Conservation (phyloP, 2,888 invertebrate species). For the Syritta pipiens region DNA sequence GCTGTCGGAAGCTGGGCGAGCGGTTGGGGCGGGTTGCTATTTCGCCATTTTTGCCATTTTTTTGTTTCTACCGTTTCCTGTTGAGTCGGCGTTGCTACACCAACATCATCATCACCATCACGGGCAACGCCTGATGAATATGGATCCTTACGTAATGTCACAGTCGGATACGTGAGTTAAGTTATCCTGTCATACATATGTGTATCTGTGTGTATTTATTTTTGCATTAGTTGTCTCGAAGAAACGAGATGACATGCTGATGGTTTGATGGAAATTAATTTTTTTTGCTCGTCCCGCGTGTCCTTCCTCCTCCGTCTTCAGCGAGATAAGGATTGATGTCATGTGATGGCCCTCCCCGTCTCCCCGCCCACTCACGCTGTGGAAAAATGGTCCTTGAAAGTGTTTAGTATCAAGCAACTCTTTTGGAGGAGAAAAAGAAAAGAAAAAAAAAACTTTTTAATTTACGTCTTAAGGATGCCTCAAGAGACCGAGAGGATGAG, state of each 20-base stretch:
- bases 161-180: slow-evolving; percentile 8
- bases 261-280: slow-evolving; percentile 45
- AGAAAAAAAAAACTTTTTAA: neutral
- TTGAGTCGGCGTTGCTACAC: neutral
- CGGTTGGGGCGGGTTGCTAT: too few relatives aligned
- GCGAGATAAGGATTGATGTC: neutral
- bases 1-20: slow-evolving; percentile 4
- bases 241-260: slow-evolving; percentile 33
- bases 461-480: neutral
- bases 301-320: slow-evolving; percentile 18
- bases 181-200: slow-evolving; percentile 3
- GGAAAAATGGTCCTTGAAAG: too few relatives aligned
- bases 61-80: neutral
- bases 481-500: neutral
- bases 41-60: neutral
- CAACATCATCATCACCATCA: slow-evolving; percentile 1
- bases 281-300: slow-evolving; percentile 8
- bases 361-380: too few relatives aligned
- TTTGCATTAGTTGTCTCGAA: slow-evolving; percentile 37
- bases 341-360: neutral
- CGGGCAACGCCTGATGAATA: slow-evolving; percentile 14
- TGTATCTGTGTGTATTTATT: slow-evolving; percentile 32
- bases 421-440: too few relatives aligned
- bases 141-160: slow-evolving; percentile 35
- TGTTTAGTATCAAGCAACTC: neutral